Conservation (phyloP, 2,797 vertebrate species). For the Lepus townsendii region DNA sequence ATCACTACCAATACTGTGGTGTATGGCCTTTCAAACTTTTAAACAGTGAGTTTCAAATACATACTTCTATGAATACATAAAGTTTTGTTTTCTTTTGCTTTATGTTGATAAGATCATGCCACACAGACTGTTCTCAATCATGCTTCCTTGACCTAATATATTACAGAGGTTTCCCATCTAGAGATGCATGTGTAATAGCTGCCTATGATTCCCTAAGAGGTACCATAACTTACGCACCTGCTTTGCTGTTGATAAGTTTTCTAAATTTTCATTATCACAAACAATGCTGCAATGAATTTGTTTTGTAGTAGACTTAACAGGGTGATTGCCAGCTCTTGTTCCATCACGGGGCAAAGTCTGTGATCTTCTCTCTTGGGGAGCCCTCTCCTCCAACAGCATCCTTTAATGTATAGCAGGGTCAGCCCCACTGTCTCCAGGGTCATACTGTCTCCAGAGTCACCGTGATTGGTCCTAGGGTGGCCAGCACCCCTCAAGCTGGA, state of each 20-base stretch:
- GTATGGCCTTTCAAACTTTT: background rate
- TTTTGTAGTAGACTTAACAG: background rate
- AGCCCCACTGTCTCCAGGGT: background rate
- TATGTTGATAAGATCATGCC: background rate
- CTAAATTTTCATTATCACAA: background rate
- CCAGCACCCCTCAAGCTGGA: background rate
- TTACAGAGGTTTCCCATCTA: background rate
- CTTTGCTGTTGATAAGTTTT: background rate
- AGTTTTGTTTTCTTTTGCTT: background rate
- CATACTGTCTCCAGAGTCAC: background rate
- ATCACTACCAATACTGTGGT: background rate
- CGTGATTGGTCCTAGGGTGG: background rate
- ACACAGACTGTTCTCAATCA: background rate
- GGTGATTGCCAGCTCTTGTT: background rate
- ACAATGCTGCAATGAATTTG: background rate
- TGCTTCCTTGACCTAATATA: background rate
- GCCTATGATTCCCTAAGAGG: background rate
- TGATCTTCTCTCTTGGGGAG: background rate
- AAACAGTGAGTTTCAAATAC: slow-evolving; percentile 30
- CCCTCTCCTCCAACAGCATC: background rate
- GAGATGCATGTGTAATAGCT: background rate
- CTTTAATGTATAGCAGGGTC: background rate
- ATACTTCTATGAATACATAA: background rate
- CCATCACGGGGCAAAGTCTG: background rate
- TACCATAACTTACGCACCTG: background rate